Evolutionary conservation across 2,888 invertebrate species (phyloP).

Genomic region (Apodemia mormo): DNA sequence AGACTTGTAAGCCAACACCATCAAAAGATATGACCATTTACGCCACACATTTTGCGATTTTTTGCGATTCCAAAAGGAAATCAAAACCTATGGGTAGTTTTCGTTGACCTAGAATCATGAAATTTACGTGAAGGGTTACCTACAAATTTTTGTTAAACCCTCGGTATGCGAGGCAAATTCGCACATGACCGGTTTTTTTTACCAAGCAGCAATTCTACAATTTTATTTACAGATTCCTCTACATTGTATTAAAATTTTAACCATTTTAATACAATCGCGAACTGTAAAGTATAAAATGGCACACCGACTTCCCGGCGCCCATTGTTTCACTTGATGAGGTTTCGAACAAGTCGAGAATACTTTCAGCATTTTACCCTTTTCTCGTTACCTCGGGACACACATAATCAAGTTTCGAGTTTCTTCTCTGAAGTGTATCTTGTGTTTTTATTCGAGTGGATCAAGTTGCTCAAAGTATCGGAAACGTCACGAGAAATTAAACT

Average conservation of each 20-base stretch:
- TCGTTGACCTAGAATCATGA: no score
- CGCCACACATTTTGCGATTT: no score
- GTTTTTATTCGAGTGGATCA: conserved; percentile 6
- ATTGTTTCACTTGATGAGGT: conserved; percentile 12
- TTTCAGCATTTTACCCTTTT: conserved; percentile 17
- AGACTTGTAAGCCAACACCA: no score
- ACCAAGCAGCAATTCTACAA: not conserved
- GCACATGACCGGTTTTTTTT: not conserved
- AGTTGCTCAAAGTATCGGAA: conserved; percentile 11
- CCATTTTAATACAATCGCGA: not conserved
- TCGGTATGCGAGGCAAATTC: no score
- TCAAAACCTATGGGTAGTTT: no score
- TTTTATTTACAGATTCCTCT: not conserved
- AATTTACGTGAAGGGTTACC: no score
- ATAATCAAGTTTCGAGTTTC: conserved; percentile 18
- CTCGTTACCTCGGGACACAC: conserved; percentile 18
- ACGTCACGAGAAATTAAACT: conserved; percentile 6
- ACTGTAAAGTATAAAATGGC: conserved; percentile 6
- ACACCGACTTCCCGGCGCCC: conserved; percentile 2
- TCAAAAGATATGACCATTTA: no score
- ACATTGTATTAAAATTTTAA: conserved; percentile 1
- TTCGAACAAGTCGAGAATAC: conserved; percentile 3
- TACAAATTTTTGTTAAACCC: no score
- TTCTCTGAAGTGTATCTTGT: conserved; percentile 9
- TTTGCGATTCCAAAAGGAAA: no score